Evolutionary conservation across 2,888 invertebrate species (phyloP), one percentile per base, ranked within the genome.

Genomic region (Diadromus collaris): DNA sequence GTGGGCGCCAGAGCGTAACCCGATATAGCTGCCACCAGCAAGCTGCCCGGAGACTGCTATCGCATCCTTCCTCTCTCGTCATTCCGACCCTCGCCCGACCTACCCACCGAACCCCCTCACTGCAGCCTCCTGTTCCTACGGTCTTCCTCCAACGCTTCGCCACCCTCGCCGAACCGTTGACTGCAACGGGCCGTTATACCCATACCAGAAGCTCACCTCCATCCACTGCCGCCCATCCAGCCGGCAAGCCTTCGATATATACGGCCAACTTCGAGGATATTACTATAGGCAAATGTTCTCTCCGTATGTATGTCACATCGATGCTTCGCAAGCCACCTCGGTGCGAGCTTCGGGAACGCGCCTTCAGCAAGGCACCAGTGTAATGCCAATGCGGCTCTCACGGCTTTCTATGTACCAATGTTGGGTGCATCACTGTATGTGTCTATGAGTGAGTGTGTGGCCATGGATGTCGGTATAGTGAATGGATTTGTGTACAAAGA

Each of bases 11-110:
- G 84, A 86, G 85, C 86, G 83, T 85, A 85, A 86, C 83, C 80
- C 82, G 85, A 86, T 86, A 86, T 85, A 87, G 82, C 83, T 85
- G 83, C 82, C 83, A 84, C 83, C 82, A 83, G 83, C 85, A 84
- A 67, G 79, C 77, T 75, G 83, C 54, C 85, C 79, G 83, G 80
- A 83, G 81, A 83, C 65, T 78, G 78, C 69, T 80, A 77, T 78
- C 78, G 78, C 74, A 74, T 68, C 71, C 75, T 71, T 76, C 76
- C 71, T 38, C 48, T 51, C 56, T 64, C 75, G 65, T 78, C 75
- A 75, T 73, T 78, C 68, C 77, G 32, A 58, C 54, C 54, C 29
- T 29, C 54, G 63, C 13, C 21, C 51, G 21, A 19, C 51, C 6
- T 5, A 0, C 13, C 24, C 0, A 10, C 51, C 46, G 13, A 41